Base-by-base conservation (phyloP, 2,888 invertebrate species). In the Drosophila buzzatii region DNA sequence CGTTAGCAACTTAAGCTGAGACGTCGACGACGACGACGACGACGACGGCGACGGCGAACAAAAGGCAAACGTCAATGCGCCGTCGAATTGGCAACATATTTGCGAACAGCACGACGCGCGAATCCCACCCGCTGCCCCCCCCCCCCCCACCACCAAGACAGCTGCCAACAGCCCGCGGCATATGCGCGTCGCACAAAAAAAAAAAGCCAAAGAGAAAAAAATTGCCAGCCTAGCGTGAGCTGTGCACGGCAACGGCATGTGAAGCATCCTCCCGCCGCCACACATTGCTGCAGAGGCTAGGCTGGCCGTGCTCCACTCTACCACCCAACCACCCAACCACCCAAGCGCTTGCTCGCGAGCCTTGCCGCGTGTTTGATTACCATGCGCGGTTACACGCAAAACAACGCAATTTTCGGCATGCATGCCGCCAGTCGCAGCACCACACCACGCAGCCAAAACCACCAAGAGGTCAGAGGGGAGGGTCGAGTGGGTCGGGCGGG, bases 321-420 rank as follows among this genome's bases (percentile, higher is more conserved):
- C 10, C 20, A 8, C 12, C 51, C 27, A 5, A 3, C 12, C 37
- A 1, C 16, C 27, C 3, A 27, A 27, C 27, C 27, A 27, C 23
- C 23, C 4, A 23, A 23, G 4, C 23, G 27, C 27, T 10, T 10
- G 47, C 23, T 10, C 51, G 49, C 68, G 58, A 41, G 52, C 33
- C 60, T 33, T 62, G 65, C 70, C 76, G 79, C 82, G 78, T 90
- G 87, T 88, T 80, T 90, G 92, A 92, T 91, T 92, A 91, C 92
- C 89, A 92, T 85, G 92, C 92, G 91, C 92, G 91, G 91, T 91
- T 92, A 92, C 92, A 91, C 91, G 90, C 92, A 91, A 85, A 91
- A 88, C 90, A 91, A 91, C 88, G 91, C 87, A 89, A 91, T 91
- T 91, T 92, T 90, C 89, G 79, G 79, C 91, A 89, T 86, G 89